phyloP scores from a whole-genome alignment of 2,888 invertebrate species.

The Drosophila phalerata region DNA sequence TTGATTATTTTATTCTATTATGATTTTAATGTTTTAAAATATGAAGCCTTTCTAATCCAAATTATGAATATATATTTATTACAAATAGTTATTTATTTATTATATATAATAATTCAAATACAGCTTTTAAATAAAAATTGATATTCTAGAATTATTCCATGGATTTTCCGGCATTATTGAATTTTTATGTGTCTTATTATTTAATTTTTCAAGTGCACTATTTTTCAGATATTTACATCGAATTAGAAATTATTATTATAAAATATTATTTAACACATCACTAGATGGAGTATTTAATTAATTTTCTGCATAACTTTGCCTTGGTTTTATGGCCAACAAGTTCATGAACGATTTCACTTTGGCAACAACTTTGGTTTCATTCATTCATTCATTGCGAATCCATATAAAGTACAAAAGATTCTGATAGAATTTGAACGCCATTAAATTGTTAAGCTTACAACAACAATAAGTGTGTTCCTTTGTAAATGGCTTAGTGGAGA shows the following conservation, averaged over 20 bases:
- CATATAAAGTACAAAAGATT: slow-evolving; percentile 22
- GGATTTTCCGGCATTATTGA: too few relatives aligned
- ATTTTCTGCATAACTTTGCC: slow-evolving; percentile 27
- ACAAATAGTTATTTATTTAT: too few relatives aligned
- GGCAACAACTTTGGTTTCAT: slow-evolving; percentile 19
- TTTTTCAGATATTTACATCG: too few relatives aligned
- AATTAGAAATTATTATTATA: neutral
- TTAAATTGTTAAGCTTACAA: slow-evolving; percentile 33
- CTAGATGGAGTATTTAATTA: slow-evolving; percentile 14
- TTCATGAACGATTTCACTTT: slow-evolving; percentile 61
- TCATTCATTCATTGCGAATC: slow-evolving; percentile 44
- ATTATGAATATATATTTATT: too few relatives aligned
- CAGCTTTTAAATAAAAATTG: too few relatives aligned
- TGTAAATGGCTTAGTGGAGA: slow-evolving; percentile 46
- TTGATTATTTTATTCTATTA: too few relatives aligned
- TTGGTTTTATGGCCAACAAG: slow-evolving; percentile 35
- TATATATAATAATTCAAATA: too few relatives aligned
- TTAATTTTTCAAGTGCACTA: neutral
- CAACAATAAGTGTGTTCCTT: slow-evolving; percentile 47
- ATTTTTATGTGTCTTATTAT: too few relatives aligned
- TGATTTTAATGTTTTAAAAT: too few relatives aligned
- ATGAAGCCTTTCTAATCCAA: too few relatives aligned
- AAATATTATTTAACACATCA: slow-evolving; percentile 2
- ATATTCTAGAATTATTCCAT: too few relatives aligned
- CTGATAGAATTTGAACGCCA: slow-evolving; percentile 15